These are phyloP conservation scores for Phataginus tricuspis DNA, from an alignment of 2,797 vertebrate genomes.

Conservation along the genomic window DNA sequence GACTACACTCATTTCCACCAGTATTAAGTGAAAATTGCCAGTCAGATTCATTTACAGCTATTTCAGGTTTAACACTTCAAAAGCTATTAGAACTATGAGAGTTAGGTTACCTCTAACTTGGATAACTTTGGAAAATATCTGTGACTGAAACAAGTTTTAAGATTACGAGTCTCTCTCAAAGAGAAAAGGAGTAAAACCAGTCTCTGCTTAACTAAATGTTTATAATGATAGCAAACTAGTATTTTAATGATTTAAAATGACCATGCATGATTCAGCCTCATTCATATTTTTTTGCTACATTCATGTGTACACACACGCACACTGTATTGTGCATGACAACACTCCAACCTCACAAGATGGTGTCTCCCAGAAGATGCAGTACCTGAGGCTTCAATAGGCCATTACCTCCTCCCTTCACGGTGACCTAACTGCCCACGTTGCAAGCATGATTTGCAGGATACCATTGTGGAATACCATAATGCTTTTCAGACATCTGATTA, in stretches of 20 bases:
- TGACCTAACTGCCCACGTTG: background rate
- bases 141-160: background rate
- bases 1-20: background rate
- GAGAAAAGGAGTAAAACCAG: background rate
- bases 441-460: background rate
- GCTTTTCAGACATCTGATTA: background rate
- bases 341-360: background rate
- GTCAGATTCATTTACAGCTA: background rate
- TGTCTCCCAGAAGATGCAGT: background rate
- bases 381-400: background rate
- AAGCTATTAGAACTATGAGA: background rate
- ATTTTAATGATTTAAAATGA: background rate
- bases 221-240: background rate
- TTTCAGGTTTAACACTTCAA: background rate
- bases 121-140: slow-evolving; percentile 9
- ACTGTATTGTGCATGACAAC: background rate
- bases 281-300: background rate
- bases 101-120: background rate
- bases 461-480: background rate
- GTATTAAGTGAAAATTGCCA: background rate
- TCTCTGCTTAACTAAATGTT: slow-evolving; percentile 18
- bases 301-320: background rate
- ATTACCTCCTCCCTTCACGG: background rate
- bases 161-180: background rate
- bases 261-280: background rate